A percentile compares a stretch with the other conserved stretches of the same genome.
These are phyloP conservation scores for Sycophaga agraensis DNA, from an alignment of 1,140 invertebrate species.

Conservation along the genomic window DNA sequence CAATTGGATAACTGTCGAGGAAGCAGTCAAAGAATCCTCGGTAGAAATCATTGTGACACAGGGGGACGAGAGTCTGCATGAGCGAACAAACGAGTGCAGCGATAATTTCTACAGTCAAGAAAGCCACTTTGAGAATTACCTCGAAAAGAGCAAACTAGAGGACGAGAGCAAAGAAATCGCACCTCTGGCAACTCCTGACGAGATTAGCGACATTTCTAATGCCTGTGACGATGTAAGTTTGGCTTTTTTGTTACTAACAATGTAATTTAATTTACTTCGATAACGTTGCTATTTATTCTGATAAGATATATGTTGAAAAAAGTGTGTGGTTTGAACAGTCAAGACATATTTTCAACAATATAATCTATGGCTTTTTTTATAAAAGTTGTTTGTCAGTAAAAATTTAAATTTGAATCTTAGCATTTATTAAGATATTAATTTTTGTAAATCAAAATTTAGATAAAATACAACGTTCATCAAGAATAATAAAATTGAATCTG, in stretches of 20 bases:
- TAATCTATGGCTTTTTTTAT: background rate
- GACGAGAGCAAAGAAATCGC: conserved; percentile 27
- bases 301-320: background rate
- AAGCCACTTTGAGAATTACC: conserved; percentile 14
- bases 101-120: conserved; percentile 14
- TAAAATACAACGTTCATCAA: too few species aligned
- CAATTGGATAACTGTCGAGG: conserved; percentile 37
- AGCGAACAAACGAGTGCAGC: conserved; percentile 7
- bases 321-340: background rate
- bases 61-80: conserved; percentile 11
- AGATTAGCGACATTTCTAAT: conserved; percentile 46
- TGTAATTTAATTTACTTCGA: too few species aligned
- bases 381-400: too few species aligned
- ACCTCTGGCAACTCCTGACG: conserved; percentile 44
- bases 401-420: too few species aligned
- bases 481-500: too few species aligned
- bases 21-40: conserved; percentile 25
- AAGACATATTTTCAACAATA: background rate
- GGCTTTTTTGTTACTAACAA: conserved; percentile 11
- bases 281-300: too few species aligned
- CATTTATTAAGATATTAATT: too few species aligned
- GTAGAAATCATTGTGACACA: background rate
- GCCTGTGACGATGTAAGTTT: conserved; percentile 49
- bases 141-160: conserved; percentile 18
- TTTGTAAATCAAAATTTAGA: too few species aligned